phyloP scores from a whole-genome alignment of 2,113 vertebrate species.

The Proterorhinus semilunaris region DNA sequence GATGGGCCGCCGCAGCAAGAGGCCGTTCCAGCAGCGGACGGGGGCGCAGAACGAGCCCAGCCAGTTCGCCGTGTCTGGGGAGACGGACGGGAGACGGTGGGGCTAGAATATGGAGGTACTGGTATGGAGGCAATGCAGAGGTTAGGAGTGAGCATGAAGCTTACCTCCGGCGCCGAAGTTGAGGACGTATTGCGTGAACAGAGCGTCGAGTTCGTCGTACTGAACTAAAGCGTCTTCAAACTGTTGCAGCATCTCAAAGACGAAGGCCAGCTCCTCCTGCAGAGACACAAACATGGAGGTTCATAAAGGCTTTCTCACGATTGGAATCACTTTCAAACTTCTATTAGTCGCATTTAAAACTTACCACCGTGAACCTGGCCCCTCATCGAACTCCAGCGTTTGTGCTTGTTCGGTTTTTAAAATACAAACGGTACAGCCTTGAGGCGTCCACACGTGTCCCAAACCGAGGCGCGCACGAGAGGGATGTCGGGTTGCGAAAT shows the following conservation, averaged over 20 bases:
- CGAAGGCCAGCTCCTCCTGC: conserved; percentile 97
- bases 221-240: conserved; percentile 96
- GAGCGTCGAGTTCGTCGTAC: conserved; percentile 97
- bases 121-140: too few species aligned
- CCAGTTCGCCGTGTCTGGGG: conserved; percentile 94
- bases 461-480: too few species aligned
- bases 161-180: conserved; percentile 97
- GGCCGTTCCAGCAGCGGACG: conserved; percentile 90
- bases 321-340: too few species aligned
- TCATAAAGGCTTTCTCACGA: too few species aligned
- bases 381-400: too few species aligned
- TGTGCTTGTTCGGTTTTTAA: too few species aligned
- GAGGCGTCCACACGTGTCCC: too few species aligned
- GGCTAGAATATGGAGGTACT: too few species aligned
- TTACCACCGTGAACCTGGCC: too few species aligned
- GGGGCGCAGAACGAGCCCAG: conserved; percentile 95
- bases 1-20: conserved; percentile 91
- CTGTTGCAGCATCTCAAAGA: conserved; percentile 99
- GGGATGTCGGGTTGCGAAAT: too few species aligned
- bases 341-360: too few species aligned
- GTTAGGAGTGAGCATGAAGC: not conserved
- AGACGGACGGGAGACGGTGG: not conserved
- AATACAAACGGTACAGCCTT: too few species aligned
- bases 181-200: conserved; percentile 97
- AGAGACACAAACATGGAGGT: not conserved